These are phyloP conservation scores for Bos taurus DNA, from an alignment of 2,113 vertebrate species.

Conservation along the genomic window DNA sequence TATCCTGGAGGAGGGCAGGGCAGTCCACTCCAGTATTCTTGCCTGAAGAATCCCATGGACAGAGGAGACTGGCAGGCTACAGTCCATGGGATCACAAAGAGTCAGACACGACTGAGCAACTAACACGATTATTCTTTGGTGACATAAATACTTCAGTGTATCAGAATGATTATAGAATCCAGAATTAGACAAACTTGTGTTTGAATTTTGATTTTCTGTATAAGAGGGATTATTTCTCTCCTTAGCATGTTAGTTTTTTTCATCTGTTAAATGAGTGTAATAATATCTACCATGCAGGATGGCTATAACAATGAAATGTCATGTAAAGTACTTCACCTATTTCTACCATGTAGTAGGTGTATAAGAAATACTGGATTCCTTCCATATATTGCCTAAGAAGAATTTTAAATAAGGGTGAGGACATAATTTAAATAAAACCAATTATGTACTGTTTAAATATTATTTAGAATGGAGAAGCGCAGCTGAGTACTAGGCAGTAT, in stretches of 20 bases:
- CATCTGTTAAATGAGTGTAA: background rate
- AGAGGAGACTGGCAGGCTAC: accelerated
- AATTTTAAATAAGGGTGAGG: background rate
- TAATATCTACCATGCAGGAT: background rate
- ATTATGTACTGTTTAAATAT: background rate
- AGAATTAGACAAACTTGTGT: background rate
- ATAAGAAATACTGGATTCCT: background rate
- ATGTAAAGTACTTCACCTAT: background rate
- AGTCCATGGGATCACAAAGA: background rate
- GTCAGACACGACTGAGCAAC: background rate
- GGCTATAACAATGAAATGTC: background rate
- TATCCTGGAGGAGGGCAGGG: background rate
- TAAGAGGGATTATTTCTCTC: background rate
- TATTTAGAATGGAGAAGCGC: background rate
- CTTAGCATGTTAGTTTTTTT: constrained; percentile 34
- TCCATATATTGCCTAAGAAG: background rate
- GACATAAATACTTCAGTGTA: background rate
- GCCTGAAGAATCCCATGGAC: background rate
- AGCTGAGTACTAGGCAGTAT: background rate
- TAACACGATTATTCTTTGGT: background rate
- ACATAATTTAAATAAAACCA: background rate
- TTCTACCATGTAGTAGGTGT: background rate
- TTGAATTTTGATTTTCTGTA: background rate
- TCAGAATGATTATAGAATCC: background rate
- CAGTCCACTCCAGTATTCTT: background rate